These are phyloP conservation scores for Dicranocentrus wangi DNA, from an alignment of 2,888 invertebrate genomes.

Conservation along the genomic window DNA sequence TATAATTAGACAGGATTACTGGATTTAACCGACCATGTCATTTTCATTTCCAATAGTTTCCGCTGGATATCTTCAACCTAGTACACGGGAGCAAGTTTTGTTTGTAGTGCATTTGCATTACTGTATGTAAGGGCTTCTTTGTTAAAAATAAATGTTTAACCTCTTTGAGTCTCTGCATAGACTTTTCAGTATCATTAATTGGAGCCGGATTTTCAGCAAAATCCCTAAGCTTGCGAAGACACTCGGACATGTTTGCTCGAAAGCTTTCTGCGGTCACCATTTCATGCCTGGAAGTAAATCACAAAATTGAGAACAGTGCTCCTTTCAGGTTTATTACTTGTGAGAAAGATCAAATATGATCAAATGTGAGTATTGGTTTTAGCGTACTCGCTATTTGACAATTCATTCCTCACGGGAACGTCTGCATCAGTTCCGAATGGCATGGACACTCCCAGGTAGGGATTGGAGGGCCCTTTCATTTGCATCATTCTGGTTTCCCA, in stretches of 20 bases:
- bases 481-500: constrained; percentile 57
- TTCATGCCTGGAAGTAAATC: constrained; percentile 9
- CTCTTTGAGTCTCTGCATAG: constrained; percentile 59
- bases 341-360: too few relatives aligned
- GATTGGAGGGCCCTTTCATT: constrained; percentile 46
- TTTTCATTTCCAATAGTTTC: constrained; percentile 49
- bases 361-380: too few relatives aligned
- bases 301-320: too few relatives aligned
- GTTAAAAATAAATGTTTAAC: too few relatives aligned
- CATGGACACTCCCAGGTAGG: constrained; percentile 25
- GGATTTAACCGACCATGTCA: constrained; percentile 40
- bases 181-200: constrained; percentile 49
- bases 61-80: constrained; percentile 64
- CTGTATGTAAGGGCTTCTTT: too few relatives aligned
- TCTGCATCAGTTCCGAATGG: constrained; percentile 63
- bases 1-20: constrained; percentile 25
- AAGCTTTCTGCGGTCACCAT: constrained; percentile 50
- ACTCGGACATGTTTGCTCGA: constrained; percentile 43
- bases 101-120: too few relatives aligned
- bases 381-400: too few relatives aligned
- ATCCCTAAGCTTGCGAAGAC: constrained; percentile 51
- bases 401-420: neutral
- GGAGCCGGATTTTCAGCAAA: constrained; percentile 59
- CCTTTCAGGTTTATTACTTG: too few relatives aligned
- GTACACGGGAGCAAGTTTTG: neutral